A percentile compares a stretch with the other conserved stretches of the same genome.
phyloP scores from a whole-genome alignment of 1,140 invertebrate species.

The Lasioglossum albipes region DNA sequence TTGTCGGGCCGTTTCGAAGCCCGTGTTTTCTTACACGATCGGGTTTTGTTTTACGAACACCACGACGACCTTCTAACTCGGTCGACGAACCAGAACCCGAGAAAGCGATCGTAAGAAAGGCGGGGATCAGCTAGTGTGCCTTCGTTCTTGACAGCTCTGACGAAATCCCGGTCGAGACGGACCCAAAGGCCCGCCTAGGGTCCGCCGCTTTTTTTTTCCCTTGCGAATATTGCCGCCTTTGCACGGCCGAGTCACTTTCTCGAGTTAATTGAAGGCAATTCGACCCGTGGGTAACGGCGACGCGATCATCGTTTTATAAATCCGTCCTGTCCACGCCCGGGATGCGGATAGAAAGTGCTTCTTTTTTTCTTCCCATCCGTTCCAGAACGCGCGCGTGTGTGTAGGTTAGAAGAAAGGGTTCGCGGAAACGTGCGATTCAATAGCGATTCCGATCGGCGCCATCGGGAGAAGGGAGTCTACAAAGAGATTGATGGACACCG shows the following conservation, averaged over 20 bases:
- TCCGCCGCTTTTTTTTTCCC: neutral
- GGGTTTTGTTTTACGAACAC: neutral
- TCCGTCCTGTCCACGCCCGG: constrained; percentile 36
- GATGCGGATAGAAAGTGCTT: constrained; percentile 57
- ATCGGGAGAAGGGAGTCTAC: constrained; percentile 6
- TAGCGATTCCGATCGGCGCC: neutral
- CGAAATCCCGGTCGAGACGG: neutral
- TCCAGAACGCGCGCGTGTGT: neutral
- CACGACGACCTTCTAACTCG: neutral
- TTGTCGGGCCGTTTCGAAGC: too few species aligned
- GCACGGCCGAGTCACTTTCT: constrained; percentile 48
- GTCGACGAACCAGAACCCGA: neutral
- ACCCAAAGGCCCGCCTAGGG: neutral
- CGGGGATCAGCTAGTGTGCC: neutral
- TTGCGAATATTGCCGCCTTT: neutral
- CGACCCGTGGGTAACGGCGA: neutral
- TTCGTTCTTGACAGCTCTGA: neutral
- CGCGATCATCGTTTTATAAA: constrained; percentile 42
- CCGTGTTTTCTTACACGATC: too few species aligned
- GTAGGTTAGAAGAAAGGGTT: constrained; percentile 45
- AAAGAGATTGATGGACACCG: constrained; percentile 43
- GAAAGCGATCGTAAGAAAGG: neutral
- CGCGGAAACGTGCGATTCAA: constrained; percentile 36
- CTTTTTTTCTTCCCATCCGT: constrained; percentile 11
- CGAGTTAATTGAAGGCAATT: constrained; percentile 52